Base-by-base conservation (phyloP, 2,888 invertebrate species). In the Aquatica leii region DNA sequence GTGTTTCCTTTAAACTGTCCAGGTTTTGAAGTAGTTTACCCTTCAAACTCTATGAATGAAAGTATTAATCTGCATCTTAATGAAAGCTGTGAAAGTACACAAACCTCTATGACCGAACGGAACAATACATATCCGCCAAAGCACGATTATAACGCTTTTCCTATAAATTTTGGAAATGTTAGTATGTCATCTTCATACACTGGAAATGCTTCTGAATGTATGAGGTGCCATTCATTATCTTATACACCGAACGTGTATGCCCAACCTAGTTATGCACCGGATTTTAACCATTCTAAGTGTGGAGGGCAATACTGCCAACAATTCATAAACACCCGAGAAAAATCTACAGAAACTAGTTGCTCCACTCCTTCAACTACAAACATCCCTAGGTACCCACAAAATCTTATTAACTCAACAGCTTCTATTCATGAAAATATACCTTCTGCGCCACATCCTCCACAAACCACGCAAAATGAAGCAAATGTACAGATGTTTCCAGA, bases 401-500 rank as follows among this genome's bases (percentile, higher is more conserved):
- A n/a, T n/a, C n/a, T n/a, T n/a, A n/a, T n/a, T n/a, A n/a, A n/a
- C n/a, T n/a, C n/a, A n/a, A n/a, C n/a, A n/a, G n/a, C 34, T 3
- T 0, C 34, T 1, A n/a, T 31, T 9, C 20, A 35, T 21, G 17
- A 40, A 5, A 43, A 54, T 1, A n/a, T 12, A 15, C 41, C 21
- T 9, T 46, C 46, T 1, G 46, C 46, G 1, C 46, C 46, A 8
- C 46, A 15, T 20, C 41, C 4, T 17, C 24, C 31, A 14, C 5
- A 4, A 1, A 48, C 3, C 9, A 9, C 8, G 2, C n/a, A 6
- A 9, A n/a, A 15, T 46, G 34, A 41, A 34, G 41, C 69, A 34
- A 48, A 49, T 12, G 74, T 79, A 37, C 78, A 79, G 55, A 80
- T 81, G 58, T 68, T 82, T 49, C 81, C 82, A 0, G 82, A 81